phyloP scores from a whole-genome alignment of 1,140 invertebrate species.

The Dreissena rostriformis region DNA sequence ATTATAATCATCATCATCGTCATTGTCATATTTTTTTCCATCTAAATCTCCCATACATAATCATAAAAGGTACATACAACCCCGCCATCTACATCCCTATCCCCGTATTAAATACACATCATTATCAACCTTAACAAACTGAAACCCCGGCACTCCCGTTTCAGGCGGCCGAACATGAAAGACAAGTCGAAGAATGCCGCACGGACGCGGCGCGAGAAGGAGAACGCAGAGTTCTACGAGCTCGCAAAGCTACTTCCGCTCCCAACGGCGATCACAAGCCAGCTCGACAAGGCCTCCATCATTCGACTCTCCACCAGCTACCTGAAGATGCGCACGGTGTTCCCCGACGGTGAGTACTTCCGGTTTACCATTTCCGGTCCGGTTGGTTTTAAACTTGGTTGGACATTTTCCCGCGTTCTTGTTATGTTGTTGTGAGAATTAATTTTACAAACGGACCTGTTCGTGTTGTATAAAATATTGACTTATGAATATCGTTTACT shows the following conservation, averaged over 20 bases:
- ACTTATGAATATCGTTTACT: no score
- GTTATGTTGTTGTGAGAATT: no score
- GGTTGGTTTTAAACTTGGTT: no score
- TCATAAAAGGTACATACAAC: no score
- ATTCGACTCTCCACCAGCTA: conserved; percentile 99
- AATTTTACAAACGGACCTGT: no score
- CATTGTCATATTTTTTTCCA: no score
- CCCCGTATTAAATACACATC: neutral
- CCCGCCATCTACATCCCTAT: no score
- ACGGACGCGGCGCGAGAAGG: conserved; percentile 95
- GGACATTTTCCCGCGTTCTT: no score
- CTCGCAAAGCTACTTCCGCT: conserved; percentile 98
- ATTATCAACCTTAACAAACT: neutral
- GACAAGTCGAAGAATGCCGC: conserved; percentile 99
- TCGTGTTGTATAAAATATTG: no score
- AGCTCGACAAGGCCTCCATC: conserved; percentile 99
- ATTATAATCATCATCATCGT: no score
- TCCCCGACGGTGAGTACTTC: conserved; percentile 78
- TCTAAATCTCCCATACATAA: no score
- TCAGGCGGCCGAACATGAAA: conserved; percentile 83
- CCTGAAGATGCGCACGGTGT: conserved; percentile 87
- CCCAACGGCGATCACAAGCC: conserved; percentile 97
- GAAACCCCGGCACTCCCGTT: neutral
- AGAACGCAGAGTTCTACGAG: conserved; percentile 99
- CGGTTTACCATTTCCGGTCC: no score